Evolutionary conservation across 2,797 vertebrate species (phyloP).

Genomic region (Platalea minor): DNA sequence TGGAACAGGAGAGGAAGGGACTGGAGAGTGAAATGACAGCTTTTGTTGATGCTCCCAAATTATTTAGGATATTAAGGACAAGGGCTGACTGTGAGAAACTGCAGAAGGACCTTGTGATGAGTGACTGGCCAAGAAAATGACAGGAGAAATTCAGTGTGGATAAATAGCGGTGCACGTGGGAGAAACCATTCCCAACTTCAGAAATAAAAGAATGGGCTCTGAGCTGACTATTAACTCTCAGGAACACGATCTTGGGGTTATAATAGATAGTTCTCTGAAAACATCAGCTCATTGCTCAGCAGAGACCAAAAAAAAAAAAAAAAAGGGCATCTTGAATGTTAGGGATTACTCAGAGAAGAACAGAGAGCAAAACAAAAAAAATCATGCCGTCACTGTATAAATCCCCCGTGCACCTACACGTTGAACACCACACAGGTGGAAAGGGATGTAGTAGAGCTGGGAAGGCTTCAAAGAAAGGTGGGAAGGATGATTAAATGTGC

Average conservation of each 20-base stretch:
- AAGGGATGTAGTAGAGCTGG: background rate
- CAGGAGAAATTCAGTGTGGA: background rate
- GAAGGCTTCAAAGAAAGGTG: background rate
- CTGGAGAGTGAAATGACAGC: background rate
- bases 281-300: slow-evolving; percentile 52
- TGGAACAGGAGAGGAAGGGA: background rate
- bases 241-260: slow-evolving; percentile 29
- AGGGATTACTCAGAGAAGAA: slow-evolving; percentile 49
- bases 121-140: slow-evolving; percentile 34
- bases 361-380: slow-evolving; percentile 11
- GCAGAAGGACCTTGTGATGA: slow-evolving; percentile 12
- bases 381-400: background rate
- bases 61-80: slow-evolving; percentile 4
- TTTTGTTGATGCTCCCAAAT: background rate
- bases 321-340: background rate
- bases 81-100: background rate
- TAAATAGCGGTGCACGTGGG: background rate
- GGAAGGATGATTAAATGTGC: background rate
- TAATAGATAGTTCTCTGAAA: slow-evolving; percentile 8
- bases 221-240: slow-evolving; percentile 32
- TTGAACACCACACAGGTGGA: background rate
- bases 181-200: slow-evolving; percentile 19
- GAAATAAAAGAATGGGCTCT: slow-evolving; percentile 31
- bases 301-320: background rate
- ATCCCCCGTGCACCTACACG: background rate